Conservation (phyloP, 2,888 invertebrate species). For the Zygothrica quintamaculata region DNA sequence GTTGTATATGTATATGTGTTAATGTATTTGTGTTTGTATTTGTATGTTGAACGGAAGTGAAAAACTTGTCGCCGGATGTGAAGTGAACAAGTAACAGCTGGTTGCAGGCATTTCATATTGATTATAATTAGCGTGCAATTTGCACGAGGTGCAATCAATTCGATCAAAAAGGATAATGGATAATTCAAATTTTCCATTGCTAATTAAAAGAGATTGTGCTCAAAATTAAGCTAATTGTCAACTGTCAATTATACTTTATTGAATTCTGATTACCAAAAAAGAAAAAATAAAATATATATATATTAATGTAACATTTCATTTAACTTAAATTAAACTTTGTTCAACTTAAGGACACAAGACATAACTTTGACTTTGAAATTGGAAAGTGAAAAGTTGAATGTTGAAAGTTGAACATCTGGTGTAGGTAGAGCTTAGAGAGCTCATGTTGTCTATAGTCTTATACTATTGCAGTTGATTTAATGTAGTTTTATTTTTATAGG, state of each 20-base stretch:
- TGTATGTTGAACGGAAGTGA: conserved; percentile 51
- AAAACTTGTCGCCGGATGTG: conserved; percentile 71
- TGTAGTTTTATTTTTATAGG: not conserved
- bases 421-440: too few species aligned
- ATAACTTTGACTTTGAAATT: too few species aligned
- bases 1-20: not conserved
- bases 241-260: too few species aligned
- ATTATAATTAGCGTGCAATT: conserved; percentile 69
- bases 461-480: too few species aligned
- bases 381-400: too few species aligned
- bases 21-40: conserved; percentile 1
- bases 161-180: conserved; percentile 43
- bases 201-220: conserved; percentile 42
- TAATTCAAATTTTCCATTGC: conserved; percentile 31
- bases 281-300: too few species aligned
- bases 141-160: conserved; percentile 66
- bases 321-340: too few species aligned
- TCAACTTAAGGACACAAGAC: too few species aligned
- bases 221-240: conserved; percentile 15
- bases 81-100: conserved; percentile 53
- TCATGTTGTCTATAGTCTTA: too few species aligned
- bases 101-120: conserved; percentile 33
- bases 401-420: too few species aligned
- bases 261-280: not conserved
- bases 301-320: too few species aligned